Evolutionary conservation across 2,113 vertebrate genomes (phyloP).

Genomic region (Chionodraco myersi): DNA sequence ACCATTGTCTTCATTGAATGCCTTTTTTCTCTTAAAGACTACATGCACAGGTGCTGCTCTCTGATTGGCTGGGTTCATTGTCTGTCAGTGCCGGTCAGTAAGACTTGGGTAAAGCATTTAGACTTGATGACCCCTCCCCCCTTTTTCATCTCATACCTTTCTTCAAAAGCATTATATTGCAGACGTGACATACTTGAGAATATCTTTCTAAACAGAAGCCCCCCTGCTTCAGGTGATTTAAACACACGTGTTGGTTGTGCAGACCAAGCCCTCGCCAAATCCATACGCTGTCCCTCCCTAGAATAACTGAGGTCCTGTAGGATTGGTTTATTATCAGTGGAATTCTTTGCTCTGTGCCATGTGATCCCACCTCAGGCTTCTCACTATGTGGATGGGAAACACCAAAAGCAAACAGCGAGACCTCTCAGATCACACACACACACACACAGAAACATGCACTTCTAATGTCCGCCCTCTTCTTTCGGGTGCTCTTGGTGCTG

Average conservation of each 20-base stretch:
- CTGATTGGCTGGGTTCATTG: conserved; percentile 56
- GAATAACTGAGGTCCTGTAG: not conserved
- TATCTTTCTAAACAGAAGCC: not conserved
- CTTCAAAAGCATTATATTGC: conserved; percentile 11
- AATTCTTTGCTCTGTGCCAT: conserved; percentile 53
- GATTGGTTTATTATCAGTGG: conserved; percentile 49
- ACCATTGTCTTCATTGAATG: not conserved
- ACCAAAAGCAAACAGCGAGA: conserved; percentile 53
- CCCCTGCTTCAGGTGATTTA: not conserved
- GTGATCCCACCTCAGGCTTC: conserved; percentile 49
- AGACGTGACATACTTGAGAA: not conserved
- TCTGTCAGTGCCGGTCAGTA: conserved; percentile 38
- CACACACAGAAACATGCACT: conserved; percentile 17
- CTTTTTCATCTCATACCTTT: conserved; percentile 12
- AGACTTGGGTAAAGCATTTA: not conserved
- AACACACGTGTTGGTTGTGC: not conserved
- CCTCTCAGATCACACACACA: conserved; percentile 37
- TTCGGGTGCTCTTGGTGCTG: conserved; percentile 47
- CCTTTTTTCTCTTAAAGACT: not conserved
- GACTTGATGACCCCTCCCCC: not conserved
- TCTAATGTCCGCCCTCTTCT: conserved; percentile 25
- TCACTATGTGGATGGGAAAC: conserved; percentile 34
- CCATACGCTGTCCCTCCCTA: not conserved
- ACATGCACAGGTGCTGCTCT: conserved; percentile 16
- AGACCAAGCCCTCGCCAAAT: conserved; percentile 2